A percentile compares a stretch with the other conserved stretches of the same genome.
Evolutionary conservation across 2,888 invertebrate species (phyloP).

Genomic region (Lampropteryx suffumata): DNA sequence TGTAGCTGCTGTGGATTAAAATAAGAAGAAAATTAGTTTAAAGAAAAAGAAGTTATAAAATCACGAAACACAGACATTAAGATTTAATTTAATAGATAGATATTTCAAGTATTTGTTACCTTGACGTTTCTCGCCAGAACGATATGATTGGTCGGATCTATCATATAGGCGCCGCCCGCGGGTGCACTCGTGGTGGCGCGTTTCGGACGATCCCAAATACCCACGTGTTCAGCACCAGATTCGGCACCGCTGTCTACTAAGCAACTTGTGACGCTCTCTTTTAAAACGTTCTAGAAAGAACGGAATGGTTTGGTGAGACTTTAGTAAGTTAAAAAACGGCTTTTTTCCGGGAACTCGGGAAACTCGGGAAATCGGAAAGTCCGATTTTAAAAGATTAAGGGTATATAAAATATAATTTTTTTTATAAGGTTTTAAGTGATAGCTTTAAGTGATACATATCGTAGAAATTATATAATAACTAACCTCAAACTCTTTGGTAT

Average conservation of each 20-base stretch:
- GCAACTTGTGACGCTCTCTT: constrained; percentile 73
- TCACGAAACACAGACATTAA: too few species aligned
- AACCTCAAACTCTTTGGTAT: constrained; percentile 92
- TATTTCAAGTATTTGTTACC: constrained; percentile 49
- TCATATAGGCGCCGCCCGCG: constrained; percentile 75
- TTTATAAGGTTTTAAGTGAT: too few species aligned
- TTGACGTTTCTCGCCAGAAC: constrained; percentile 63
- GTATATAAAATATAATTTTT: too few species aligned
- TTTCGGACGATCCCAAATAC: constrained; percentile 85
- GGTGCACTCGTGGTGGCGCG: constrained; percentile 68
- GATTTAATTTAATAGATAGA: too few species aligned
- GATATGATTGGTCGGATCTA: constrained; percentile 66
- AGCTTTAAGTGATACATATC: too few species aligned
- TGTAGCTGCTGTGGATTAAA: constrained; percentile 49
- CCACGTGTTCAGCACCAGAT: constrained; percentile 68
- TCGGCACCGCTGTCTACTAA: constrained; percentile 67
- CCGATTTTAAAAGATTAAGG: too few species aligned
- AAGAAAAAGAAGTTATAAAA: too few species aligned
- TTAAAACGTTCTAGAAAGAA: constrained; percentile 73
- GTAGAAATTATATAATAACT: too few species aligned
- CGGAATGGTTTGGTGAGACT: background rate
- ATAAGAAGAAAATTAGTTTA: constrained; percentile 34
- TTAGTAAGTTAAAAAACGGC: too few species aligned
- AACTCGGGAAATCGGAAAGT: too few species aligned
- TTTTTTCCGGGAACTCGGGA: too few species aligned